Percentiles rank a stretch among this genome's conserved stretches.
Evolutionary conservation across 2,113 vertebrate genomes (phyloP).

Genomic region (Abramis brama): DNA sequence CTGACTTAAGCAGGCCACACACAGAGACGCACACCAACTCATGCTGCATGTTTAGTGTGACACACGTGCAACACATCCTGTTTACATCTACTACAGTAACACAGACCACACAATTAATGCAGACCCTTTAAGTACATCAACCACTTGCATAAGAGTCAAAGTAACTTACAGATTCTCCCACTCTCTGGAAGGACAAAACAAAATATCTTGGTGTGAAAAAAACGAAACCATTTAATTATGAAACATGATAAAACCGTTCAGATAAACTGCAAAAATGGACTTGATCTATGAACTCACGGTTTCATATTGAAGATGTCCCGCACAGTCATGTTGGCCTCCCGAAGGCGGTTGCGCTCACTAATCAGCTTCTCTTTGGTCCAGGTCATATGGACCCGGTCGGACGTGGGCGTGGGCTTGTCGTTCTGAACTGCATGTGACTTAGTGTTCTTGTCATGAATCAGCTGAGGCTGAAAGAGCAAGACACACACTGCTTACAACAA

Average conservation of each 20-base stretch:
- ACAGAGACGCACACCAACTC: not conserved
- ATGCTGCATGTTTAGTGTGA: not conserved
- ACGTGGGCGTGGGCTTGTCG: slow-evolving; percentile 63
- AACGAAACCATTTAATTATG: not conserved
- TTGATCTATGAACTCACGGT: slow-evolving; percentile 82
- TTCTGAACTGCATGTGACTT: slow-evolving; percentile 74
- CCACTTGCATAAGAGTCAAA: slow-evolving; percentile 47
- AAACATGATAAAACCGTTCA: not conserved
- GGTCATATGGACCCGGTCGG: slow-evolving; percentile 91
- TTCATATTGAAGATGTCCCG: slow-evolving; percentile 94
- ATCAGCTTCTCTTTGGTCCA: slow-evolving; percentile 95
- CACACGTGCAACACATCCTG: slow-evolving; percentile 25
- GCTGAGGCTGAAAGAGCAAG: slow-evolving; percentile 80
- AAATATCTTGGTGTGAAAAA: slow-evolving; percentile 57
- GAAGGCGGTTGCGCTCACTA: slow-evolving; percentile 81
- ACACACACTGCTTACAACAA: not conserved
- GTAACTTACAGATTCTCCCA: slow-evolving; percentile 95
- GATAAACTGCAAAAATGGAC: not conserved
- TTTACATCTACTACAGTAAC: not conserved
- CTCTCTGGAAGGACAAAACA: slow-evolving; percentile 80
- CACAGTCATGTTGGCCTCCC: slow-evolving; percentile 77
- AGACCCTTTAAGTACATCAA: slow-evolving; percentile 28
- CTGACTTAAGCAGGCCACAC: slow-evolving; percentile 9
- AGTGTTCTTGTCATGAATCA: slow-evolving; percentile 90
- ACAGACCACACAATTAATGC: slow-evolving; percentile 19